phyloP scores from a whole-genome alignment of 2,888 invertebrate genomes.

The Heliconius aoede region DNA sequence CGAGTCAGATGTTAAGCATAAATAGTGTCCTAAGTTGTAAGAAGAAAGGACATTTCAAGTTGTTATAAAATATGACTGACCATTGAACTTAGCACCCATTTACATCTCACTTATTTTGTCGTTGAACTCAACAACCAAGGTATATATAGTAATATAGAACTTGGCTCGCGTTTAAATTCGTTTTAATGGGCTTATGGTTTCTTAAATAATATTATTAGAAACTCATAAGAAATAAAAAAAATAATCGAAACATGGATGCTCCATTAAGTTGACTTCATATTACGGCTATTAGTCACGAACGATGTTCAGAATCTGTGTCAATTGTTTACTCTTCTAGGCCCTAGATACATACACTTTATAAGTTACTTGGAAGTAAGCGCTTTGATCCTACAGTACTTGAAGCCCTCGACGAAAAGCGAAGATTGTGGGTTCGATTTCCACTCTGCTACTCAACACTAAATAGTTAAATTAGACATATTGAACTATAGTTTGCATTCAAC shows the following conservation, averaged over 20 bases:
- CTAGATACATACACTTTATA: neutral
- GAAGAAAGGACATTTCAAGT: too few relatives aligned
- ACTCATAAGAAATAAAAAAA: neutral
- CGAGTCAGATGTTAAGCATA: too few relatives aligned
- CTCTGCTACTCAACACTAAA: neutral
- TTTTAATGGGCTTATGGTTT: too few relatives aligned
- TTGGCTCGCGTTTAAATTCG: too few relatives aligned
- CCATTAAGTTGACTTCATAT: neutral
- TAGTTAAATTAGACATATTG: neutral
- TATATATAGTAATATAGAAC: too few relatives aligned
- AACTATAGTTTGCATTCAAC: neutral
- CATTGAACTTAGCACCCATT: too few relatives aligned
- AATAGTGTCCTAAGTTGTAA: too few relatives aligned
- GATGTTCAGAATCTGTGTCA: conserved; percentile 27
- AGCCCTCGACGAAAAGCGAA: neutral
- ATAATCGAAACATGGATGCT: neutral
- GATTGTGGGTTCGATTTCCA: neutral
- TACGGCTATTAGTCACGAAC: conserved; percentile 19
- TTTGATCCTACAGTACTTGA: neutral
- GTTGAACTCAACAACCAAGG: too few relatives aligned
- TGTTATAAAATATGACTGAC: too few relatives aligned
- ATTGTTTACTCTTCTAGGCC: conserved; percentile 3
- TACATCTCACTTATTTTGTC: too few relatives aligned
- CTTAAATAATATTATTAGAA: too few relatives aligned
- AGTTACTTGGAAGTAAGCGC: neutral